These are phyloP conservation scores for Rhingia rostrata DNA, from an alignment of 2,888 invertebrate genomes.

Conservation along the genomic window DNA sequence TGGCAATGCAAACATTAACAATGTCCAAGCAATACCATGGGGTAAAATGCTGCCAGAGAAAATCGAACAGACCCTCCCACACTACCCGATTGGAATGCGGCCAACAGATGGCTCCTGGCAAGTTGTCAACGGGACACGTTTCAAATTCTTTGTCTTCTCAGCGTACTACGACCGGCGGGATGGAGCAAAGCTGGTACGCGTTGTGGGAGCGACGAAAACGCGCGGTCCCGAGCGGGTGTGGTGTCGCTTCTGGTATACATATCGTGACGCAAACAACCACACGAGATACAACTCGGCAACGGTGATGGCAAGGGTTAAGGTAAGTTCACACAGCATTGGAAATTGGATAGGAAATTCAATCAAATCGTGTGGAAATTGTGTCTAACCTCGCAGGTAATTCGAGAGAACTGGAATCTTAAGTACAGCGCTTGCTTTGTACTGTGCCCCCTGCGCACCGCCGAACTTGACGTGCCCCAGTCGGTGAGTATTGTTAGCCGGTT, in stretches of 20 bases:
- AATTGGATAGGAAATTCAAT: constrained; percentile 43
- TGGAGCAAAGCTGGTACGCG: constrained; percentile 86
- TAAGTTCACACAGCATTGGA: constrained; percentile 78
- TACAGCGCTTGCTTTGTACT: constrained; percentile 95
- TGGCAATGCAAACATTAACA: constrained; percentile 74
- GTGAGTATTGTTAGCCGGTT: constrained; percentile 88
- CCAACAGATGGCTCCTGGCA: constrained; percentile 92
- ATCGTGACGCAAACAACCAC: constrained; percentile 74
- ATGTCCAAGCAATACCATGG: constrained; percentile 81
- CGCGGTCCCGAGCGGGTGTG: constrained; percentile 91
- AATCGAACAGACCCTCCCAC: constrained; percentile 84
- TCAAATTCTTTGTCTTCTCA: constrained; percentile 95
- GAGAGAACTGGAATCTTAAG: constrained; percentile 96
- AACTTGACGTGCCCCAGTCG: constrained; percentile 86
- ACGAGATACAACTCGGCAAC: constrained; percentile 85
- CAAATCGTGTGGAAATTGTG: constrained; percentile 48
- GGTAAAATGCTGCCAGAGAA: constrained; percentile 81
- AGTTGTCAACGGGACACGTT: constrained; percentile 85
- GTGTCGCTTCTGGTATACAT: constrained; percentile 90
- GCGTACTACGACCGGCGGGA: constrained; percentile 92
- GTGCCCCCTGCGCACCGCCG: constrained; percentile 87
- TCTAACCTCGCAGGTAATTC: constrained; percentile 86
- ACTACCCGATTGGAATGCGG: constrained; percentile 86
- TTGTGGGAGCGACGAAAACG: constrained; percentile 95
- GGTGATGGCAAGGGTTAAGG: constrained; percentile 90